Evolutionary conservation across 1,140 invertebrate genomes (phyloP), one percentile per base, ranked within the genome.

Genomic region (Sycobia sp.): DNA sequence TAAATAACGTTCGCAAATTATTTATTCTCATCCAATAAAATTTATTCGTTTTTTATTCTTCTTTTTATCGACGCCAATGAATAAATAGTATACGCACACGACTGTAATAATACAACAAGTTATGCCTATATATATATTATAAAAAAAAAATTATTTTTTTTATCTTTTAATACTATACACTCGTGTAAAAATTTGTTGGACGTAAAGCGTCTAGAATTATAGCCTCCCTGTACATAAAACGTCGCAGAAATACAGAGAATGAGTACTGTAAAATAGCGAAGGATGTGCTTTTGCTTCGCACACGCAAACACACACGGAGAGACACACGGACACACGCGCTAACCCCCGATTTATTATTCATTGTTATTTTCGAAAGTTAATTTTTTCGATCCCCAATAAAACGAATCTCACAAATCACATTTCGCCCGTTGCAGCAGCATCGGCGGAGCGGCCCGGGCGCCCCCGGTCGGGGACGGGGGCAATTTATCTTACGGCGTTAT

Each of bases 401-500:
- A 50, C 32, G 44, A 50, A 63, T 50, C 61, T 56, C 53, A 56
- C 53, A 63, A 56, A 63, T 63, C 53, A 55, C 34, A 63, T 63
- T 56, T 56, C 11, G 20, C 36, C 41, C 44, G 13, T 25, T 27
- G 13, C 49, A 36, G 44, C 46, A 50, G 50, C 57, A 63, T 63
- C 61, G 46, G 7, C 36, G n/a, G n/a, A n/a, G n/a, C n/a, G n/a
- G n/a, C n/a, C n/a, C n/a, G n/a, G n/a, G n/a, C n/a, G n/a, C n/a
- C n/a, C n/a, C n/a, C n/a, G n/a, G n/a, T n/a, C n/a, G n/a, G n/a
- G n/a, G n/a, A n/a, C n/a, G n/a, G n/a, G n/a, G n/a, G 14, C 61
- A 63, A 63, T 63, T 63, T 63, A 63, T 63, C 61, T 56, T 39
- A 50, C 46, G 27, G 41, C 43, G 53, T 64, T 64, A 64, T 64